A percentile compares a stretch with the other conserved stretches of the same genome.
Evolutionary conservation across 2,888 invertebrate genomes (phyloP).

Genomic region (Octonoba sinensis): DNA sequence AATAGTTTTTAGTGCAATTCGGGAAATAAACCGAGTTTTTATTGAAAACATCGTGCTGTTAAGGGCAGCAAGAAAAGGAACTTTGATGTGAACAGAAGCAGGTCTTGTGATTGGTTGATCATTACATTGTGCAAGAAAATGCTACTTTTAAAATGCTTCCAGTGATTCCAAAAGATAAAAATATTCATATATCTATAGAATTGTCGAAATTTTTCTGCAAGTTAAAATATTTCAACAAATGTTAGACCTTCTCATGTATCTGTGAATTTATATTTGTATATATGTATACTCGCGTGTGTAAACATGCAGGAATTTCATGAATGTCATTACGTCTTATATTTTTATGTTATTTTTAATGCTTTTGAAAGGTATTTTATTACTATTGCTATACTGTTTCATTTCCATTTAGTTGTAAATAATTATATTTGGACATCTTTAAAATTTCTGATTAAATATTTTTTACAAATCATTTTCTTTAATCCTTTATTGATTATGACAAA

Average conservation of each 20-base stretch:
- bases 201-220: not conserved
- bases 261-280: constrained; percentile 13
- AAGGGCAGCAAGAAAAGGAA: too few relatives aligned
- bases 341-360: not conserved
- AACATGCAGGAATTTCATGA: too few relatives aligned
- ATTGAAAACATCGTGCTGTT: too few relatives aligned
- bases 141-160: not conserved
- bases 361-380: constrained; percentile 28
- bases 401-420: constrained; percentile 52
- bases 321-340: not conserved
- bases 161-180: not conserved
- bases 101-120: too few relatives aligned
- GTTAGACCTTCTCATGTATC: not conserved
- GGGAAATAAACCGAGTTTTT: too few relatives aligned
- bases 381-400: constrained; percentile 35
- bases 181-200: not conserved
- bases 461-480: not conserved
- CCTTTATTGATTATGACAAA: not conserved
- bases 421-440: constrained; percentile 37
- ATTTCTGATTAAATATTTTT: constrained; percentile 46
- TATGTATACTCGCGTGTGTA: not conserved
- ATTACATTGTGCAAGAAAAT: too few relatives aligned
- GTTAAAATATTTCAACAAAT: not conserved
- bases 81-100: too few relatives aligned
- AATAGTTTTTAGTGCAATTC: too few relatives aligned